phyloP scores from a whole-genome alignment of 1,140 invertebrate genomes.

The Augochlora pura region DNA sequence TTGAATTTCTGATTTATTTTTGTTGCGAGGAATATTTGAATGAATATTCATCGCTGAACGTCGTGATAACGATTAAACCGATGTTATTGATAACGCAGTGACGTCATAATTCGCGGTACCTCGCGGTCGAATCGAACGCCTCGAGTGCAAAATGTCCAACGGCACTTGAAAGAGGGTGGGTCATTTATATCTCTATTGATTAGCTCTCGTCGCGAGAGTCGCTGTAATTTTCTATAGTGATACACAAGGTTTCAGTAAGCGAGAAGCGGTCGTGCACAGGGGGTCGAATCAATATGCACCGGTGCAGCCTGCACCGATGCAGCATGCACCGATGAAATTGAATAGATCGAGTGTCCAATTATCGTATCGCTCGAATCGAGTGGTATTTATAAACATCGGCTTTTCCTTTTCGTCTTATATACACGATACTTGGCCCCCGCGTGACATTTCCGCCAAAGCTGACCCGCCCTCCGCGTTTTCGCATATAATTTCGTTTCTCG shows the following conservation, averaged over 20 bases:
- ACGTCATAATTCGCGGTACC: no score
- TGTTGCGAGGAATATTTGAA: no score
- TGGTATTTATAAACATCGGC: conserved; percentile 1
- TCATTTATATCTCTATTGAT: conserved; percentile 1
- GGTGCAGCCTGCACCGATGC: neutral
- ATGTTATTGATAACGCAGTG: no score
- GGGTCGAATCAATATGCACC: conserved; percentile 1
- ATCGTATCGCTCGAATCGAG: neutral
- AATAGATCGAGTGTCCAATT: neutral
- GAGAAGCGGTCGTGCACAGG: neutral
- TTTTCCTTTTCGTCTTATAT: neutral
- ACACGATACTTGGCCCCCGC: neutral
- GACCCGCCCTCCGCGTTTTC: no score
- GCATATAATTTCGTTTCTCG: no score
- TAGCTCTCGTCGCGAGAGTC: neutral
- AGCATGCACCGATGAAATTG: neutral
- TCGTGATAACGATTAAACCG: no score
- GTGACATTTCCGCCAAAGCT: neutral
- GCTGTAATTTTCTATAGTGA: neutral
- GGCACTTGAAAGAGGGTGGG: no score
- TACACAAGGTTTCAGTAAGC: neutral
- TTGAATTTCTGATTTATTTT: no score
- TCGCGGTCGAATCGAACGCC: no score
- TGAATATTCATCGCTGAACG: no score
- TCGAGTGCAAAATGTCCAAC: no score